These are phyloP conservation scores for Vesta saturnalis DNA, from an alignment of 2,888 invertebrate genomes.

Conservation along the genomic window DNA sequence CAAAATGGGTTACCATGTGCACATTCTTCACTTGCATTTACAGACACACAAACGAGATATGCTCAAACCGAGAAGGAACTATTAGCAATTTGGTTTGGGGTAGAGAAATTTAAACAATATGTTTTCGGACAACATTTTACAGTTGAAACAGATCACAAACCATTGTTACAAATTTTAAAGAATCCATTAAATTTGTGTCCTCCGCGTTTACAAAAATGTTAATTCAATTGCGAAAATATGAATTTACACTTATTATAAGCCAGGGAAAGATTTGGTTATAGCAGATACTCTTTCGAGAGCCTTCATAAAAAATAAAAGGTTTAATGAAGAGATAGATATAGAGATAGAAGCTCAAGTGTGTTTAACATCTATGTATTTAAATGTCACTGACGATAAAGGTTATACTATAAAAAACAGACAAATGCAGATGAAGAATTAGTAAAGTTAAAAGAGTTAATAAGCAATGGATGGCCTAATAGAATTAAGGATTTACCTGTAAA, in stretches of 20 bases:
- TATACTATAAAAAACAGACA: not conserved
- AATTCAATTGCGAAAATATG: constrained; percentile 11
- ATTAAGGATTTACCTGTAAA: not conserved
- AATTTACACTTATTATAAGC: constrained; percentile 27
- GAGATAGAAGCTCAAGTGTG: too few relatives aligned
- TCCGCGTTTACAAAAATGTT: constrained; percentile 28
- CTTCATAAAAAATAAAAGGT: too few relatives aligned
- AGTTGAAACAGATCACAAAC: too few relatives aligned
- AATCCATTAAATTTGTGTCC: constrained; percentile 29
- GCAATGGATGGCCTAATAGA: too few relatives aligned
- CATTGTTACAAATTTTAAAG: constrained; percentile 33
- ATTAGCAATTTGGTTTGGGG: too few relatives aligned
- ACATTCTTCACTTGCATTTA: constrained; percentile 50
- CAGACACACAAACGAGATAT: constrained; percentile 35
- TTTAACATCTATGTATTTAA: too few relatives aligned
- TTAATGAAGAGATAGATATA: too few relatives aligned
- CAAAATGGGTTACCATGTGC: constrained; percentile 51
- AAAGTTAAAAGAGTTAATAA: too few relatives aligned
- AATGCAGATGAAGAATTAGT: too few relatives aligned
- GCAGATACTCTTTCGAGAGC: constrained; percentile 25
- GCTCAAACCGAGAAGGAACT: constrained; percentile 55
- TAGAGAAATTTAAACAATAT: too few relatives aligned
- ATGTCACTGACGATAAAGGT: constrained; percentile 4
- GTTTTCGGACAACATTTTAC: too few relatives aligned
- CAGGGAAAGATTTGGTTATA: constrained; percentile 26